phyloP scores from a whole-genome alignment of 2,888 invertebrate species.

The Hipparchia sbordonii region DNA sequence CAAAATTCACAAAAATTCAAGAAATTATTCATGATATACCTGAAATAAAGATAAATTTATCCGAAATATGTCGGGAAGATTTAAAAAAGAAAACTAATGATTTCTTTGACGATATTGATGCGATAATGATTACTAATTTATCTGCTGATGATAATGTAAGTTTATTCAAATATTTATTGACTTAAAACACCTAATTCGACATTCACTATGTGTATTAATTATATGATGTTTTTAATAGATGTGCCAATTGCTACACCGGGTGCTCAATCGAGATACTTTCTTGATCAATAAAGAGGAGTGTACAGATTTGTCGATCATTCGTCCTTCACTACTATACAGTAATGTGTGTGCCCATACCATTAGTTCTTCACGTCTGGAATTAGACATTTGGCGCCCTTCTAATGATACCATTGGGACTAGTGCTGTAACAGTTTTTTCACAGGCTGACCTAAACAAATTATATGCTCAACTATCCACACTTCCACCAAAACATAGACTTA shows the following conservation, averaged over 20 bases:
- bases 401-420: constrained; percentile 40
- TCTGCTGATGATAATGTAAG: constrained; percentile 48
- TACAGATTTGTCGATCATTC: constrained; percentile 22
- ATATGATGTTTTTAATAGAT: constrained; percentile 40
- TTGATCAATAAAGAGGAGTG: constrained; percentile 44
- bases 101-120: constrained; percentile 40
- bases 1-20: constrained; percentile 38
- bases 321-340: constrained; percentile 42
- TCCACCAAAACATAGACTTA: constrained; percentile 44
- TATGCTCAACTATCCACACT: constrained; percentile 42
- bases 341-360: constrained; percentile 43
- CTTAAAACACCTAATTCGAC: neutral
- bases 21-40: constrained; percentile 38
- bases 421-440: constrained; percentile 45
- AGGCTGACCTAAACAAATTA: constrained; percentile 46
- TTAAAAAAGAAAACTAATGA: constrained; percentile 27
- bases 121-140: constrained; percentile 45
- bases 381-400: constrained; percentile 47
- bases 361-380: constrained; percentile 40
- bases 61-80: constrained; percentile 36
- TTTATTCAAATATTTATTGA: constrained; percentile 14
- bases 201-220: neutral
- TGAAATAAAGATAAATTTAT: constrained; percentile 36
- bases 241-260: constrained; percentile 43
- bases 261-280: constrained; percentile 45